A percentile compares a stretch with the other conserved stretches of the same genome.
These are phyloP conservation scores for Steinernema hermaphroditum DNA, from an alignment of 2,888 invertebrate species.

Conservation along the genomic window DNA sequence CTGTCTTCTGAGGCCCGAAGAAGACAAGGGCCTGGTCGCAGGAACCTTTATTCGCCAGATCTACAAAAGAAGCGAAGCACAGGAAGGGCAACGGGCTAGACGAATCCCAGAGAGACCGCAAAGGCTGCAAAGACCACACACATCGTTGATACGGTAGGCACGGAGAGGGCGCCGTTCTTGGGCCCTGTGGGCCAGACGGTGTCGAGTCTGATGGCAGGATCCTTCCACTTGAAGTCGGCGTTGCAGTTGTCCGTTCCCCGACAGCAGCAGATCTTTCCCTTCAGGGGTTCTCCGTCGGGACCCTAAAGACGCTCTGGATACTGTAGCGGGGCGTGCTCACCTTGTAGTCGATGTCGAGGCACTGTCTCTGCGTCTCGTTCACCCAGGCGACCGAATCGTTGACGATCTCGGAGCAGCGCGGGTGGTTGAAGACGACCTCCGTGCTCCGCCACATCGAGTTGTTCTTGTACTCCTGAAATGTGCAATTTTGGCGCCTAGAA, in stretches of 20 bases:
- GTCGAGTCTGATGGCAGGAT: conserved; percentile 41
- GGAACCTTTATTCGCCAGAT: too few relatives aligned
- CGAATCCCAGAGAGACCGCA: neutral
- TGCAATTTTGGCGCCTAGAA: too few relatives aligned
- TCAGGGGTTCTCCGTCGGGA: conserved; percentile 34
- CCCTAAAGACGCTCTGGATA: conserved; percentile 28
- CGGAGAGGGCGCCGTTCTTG: neutral
- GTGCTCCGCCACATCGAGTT: conserved; percentile 51
- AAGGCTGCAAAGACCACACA: neutral
- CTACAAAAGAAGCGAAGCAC: neutral
- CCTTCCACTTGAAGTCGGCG: conserved; percentile 47
- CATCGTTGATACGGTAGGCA: neutral
- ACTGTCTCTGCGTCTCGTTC: conserved; percentile 42
- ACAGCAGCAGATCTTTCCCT: conserved; percentile 54
- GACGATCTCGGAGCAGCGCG: conserved; percentile 51
- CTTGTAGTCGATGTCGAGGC: conserved; percentile 42
- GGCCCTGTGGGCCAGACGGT: neutral
- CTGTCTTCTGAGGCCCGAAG: too few relatives aligned
- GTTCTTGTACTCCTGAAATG: conserved; percentile 47
- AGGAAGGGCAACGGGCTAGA: neutral
- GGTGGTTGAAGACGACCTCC: conserved; percentile 43
- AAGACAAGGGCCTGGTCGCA: too few relatives aligned
- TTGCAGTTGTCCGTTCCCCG: conserved; percentile 48
- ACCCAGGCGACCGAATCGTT: conserved; percentile 35
- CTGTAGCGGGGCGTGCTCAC: conserved; percentile 37